Conservation (phyloP, 2,888 invertebrate genomes). For the Amphipoea lucens region DNA sequence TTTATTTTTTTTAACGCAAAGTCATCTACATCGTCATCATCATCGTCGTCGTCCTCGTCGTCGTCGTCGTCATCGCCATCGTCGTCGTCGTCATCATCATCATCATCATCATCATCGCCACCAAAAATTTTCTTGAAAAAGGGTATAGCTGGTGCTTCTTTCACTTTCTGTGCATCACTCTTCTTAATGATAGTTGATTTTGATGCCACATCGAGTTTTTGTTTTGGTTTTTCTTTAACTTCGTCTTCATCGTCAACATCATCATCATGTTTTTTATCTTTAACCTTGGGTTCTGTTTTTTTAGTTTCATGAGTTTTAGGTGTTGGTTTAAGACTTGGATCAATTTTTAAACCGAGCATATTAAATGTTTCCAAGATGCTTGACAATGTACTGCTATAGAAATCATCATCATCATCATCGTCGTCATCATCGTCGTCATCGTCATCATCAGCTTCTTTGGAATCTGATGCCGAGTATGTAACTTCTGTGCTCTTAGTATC, state of each 20-base stretch:
- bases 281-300: conserved; percentile 39
- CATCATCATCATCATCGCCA: conserved; percentile 8
- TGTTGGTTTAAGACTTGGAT: conserved; percentile 59
- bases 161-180: conserved; percentile 35
- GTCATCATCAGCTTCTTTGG: conserved; percentile 32
- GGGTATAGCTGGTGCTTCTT: conserved; percentile 27
- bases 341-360: conserved; percentile 60
- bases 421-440: conserved; percentile 39
- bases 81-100: conserved; percentile 7
- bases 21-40: conserved; percentile 4
- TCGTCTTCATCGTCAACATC: conserved; percentile 40
- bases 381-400: conserved; percentile 58
- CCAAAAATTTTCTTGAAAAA: conserved; percentile 28
- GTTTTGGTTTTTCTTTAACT: conserved; percentile 19
- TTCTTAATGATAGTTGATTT: conserved; percentile 37
- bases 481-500: conserved; percentile 34
- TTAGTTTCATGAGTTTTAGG: conserved; percentile 45
- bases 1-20: conserved; percentile 15
- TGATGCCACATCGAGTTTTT: conserved; percentile 15
- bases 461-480: conserved; percentile 22
- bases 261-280: conserved; percentile 44
- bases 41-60: conserved; percentile 23
- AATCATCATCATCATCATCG: conserved; percentile 54
- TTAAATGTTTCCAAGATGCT: conserved; percentile 64
- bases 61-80: conserved; percentile 5